Conservation (phyloP, 2,113 vertebrate species). For the Nycticryphes semicollaris region DNA sequence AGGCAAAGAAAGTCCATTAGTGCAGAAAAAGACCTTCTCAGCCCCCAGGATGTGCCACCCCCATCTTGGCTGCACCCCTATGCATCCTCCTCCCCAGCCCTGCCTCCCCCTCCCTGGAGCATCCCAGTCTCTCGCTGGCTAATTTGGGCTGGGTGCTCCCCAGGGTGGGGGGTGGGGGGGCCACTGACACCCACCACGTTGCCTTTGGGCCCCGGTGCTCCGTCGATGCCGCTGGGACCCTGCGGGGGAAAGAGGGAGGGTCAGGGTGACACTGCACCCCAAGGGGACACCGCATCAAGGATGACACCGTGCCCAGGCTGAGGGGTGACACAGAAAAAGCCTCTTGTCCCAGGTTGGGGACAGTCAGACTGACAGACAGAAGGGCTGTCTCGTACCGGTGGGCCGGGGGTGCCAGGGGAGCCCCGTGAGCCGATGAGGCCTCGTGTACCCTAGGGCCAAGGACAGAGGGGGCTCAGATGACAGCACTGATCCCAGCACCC, state of each 20-base stretch:
- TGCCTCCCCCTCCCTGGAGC: neutral
- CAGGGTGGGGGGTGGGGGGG: neutral
- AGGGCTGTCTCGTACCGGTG: conserved; percentile 62
- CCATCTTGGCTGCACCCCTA: rapidly evolving
- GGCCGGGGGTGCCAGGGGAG: conserved; percentile 78
- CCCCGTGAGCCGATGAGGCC: conserved; percentile 86
- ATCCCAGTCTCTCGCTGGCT: rapidly evolving
- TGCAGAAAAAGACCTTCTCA: neutral
- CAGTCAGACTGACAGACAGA: neutral
- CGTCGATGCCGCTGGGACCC: conserved; percentile 84
- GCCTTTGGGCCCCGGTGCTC: conserved; percentile 85
- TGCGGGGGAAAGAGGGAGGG: conserved; percentile 42
- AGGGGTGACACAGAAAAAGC: neutral
- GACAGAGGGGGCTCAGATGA: neutral
- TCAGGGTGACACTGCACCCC: neutral
- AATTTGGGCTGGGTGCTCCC: neutral
- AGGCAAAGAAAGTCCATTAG: neutral
- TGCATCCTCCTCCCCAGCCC: neutral
- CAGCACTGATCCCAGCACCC: neutral
- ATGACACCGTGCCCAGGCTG: neutral
- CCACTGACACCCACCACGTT: conserved; percentile 76
- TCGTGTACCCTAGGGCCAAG: conserved; percentile 77
- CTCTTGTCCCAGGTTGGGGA: neutral
- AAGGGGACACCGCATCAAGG: neutral
- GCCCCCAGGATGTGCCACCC: neutral